Percentiles rank a stretch among this genome's conserved stretches.
Conservation (phyloP, 2,888 invertebrate species). For the Harpalus rubripes region DNA sequence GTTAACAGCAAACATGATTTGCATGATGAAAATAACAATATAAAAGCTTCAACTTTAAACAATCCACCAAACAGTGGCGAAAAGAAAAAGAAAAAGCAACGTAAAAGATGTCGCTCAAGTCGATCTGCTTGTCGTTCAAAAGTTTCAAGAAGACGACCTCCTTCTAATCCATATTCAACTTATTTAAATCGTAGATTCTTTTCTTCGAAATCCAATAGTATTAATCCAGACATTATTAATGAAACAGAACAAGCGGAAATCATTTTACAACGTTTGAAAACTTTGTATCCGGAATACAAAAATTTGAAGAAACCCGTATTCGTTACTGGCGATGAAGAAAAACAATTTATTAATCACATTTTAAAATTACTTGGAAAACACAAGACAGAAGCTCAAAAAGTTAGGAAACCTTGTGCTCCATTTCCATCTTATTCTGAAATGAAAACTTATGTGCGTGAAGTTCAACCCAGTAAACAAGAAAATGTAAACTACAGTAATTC, state of each 20-base stretch:
- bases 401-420: slow-evolving; percentile 15
- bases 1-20: not conserved
- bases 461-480: not conserved
- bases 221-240: slow-evolving; percentile 32
- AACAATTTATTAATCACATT: slow-evolving; percentile 25
- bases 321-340: slow-evolving; percentile 30
- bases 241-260: slow-evolving; percentile 47
- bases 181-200: not conserved
- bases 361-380: slow-evolving; percentile 21
- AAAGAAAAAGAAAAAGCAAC: not conserved
- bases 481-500: not conserved
- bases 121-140: slow-evolving; percentile 8
- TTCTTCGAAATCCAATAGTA: not conserved
- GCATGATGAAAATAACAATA: not conserved
- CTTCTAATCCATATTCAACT: slow-evolving; percentile 18
- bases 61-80: not conserved
- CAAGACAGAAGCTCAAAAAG: not conserved
- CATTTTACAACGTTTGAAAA: slow-evolving; percentile 17
- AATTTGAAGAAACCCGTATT: slow-evolving; percentile 24
- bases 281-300: slow-evolving; percentile 17
- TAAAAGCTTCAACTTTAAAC: not conserved
- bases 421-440: slow-evolving; percentile 60
- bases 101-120: slow-evolving; percentile 10
- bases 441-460: slow-evolving; percentile 8
- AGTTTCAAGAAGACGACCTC: not conserved